Evolutionary conservation across 1,140 invertebrate species (phyloP), one percentile per base, ranked within the genome.

Genomic region (Nephila pilipes): DNA sequence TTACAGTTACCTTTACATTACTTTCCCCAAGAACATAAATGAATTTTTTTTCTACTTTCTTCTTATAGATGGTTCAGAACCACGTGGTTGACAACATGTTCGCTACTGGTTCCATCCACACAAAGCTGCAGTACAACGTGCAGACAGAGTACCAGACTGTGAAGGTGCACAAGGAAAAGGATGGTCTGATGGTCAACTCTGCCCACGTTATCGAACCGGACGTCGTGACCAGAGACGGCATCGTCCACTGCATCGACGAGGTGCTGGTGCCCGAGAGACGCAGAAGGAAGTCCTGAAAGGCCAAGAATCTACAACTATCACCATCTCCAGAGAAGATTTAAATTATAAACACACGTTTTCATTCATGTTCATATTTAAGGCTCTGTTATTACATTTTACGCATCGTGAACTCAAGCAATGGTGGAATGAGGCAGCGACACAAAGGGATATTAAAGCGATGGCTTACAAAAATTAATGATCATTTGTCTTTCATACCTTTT

Each of bases 71-170:
- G 29, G 94, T 96, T 6, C 95, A 95, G 88, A 96, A 96, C 93
- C 96, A 96, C 93, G 94, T 96, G 8, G 95, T 94, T 4, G 94
- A 95, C 65, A 95, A 95, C 89, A 95, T 96, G 95, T 95, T 95
- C 69, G 94, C 95, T 1, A 94, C 95, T 10, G 95, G 95, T 25
- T 95, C 95, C 14, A 96, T 96, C 93, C 94, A 95, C 91, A 94
- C 95, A 0, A 94, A 96, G 54, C 94, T 96, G 4, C 94, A 95
- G 1, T 96, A 96, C 91, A 95, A 95, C 8, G 94, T 96, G 5
- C 93, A 93, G 69, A 94, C 94, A 79, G 94, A 94, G 6, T 94
- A 91, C 25, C 87, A 94, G 16, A 94, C 87, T 2, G 94, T 94
- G 60, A 94, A 94, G 14, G 87, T 95, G 22, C 94, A 94, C 88